A percentile compares a stretch with the other conserved stretches of the same genome.
phyloP scores from a whole-genome alignment of 2,113 vertebrate genomes.

The Oryzias melastigma region DNA sequence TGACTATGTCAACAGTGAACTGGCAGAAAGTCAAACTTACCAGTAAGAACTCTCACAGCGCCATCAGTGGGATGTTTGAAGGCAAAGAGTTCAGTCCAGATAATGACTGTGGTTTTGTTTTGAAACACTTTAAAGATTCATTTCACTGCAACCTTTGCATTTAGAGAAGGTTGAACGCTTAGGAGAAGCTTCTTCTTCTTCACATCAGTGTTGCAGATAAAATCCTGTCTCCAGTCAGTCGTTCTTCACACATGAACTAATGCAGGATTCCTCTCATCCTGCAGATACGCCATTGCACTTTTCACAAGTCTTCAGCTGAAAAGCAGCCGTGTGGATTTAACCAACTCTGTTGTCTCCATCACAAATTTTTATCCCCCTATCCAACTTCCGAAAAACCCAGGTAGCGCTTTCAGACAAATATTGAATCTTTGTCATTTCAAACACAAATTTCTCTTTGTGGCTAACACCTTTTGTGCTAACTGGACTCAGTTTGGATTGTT shows the following conservation, averaged over 20 bases:
- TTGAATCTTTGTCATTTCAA: background rate
- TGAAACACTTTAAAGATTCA: background rate
- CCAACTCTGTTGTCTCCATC: background rate
- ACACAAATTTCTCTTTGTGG: background rate
- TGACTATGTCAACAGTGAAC: constrained; percentile 52
- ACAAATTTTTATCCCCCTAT: rapidly evolving
- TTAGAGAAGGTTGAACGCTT: no score
- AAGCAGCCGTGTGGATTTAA: rapidly evolving
- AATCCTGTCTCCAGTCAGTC: no score
- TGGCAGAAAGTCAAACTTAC: constrained; percentile 46
- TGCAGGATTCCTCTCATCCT: constrained; percentile 1
- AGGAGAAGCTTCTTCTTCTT: no score
- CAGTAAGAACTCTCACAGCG: constrained; percentile 47
- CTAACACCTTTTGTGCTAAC: background rate
- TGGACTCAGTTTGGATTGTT: constrained; percentile 64
- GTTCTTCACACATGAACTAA: background rate
- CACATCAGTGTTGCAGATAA: no score
- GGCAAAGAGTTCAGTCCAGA: background rate
- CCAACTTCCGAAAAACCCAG: constrained; percentile 13
- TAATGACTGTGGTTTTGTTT: background rate
- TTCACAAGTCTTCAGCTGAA: constrained; percentile 34
- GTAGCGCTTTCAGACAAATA: constrained; percentile 30
- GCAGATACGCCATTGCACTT: constrained; percentile 54
- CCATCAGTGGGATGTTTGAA: background rate
- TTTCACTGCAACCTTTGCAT: no score